Conservation (phyloP, 1,140 invertebrate genomes). For the Drosophila triauraria region DNA sequence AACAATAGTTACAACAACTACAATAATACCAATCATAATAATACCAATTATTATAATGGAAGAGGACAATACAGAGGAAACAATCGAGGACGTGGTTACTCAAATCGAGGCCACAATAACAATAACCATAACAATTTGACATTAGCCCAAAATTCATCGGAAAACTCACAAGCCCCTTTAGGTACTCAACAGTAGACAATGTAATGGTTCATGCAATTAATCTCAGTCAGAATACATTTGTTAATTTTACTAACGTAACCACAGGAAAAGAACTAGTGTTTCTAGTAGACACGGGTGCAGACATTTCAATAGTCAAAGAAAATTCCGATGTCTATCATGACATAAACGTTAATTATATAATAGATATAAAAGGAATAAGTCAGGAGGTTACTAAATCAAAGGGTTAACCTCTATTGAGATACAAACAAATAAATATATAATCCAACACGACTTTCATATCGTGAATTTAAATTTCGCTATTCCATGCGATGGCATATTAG, state of each 20-base stretch:
- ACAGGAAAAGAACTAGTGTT: background rate
- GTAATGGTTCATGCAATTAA: too few relatives aligned
- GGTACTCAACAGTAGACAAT: background rate
- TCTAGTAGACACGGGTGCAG: too few relatives aligned
- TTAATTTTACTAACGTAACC: too few relatives aligned
- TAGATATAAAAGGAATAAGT: too few relatives aligned
- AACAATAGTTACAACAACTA: conserved; percentile 3
- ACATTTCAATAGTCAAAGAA: conserved; percentile 3
- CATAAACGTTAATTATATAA: conserved; percentile 11
- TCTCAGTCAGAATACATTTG: too few relatives aligned
- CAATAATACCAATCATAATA: background rate
- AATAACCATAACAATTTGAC: background rate
- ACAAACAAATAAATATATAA: too few relatives aligned
- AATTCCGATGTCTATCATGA: conserved; percentile 17
- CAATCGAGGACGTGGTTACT: background rate
- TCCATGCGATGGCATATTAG: conserved; percentile 16
- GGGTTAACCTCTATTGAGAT: too few relatives aligned
- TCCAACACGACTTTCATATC: too few relatives aligned
- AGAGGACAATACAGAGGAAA: conserved; percentile 5
- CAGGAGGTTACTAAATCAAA: too few relatives aligned
- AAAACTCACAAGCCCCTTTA: conserved; percentile 7
- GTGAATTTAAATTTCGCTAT: conserved; percentile 14
- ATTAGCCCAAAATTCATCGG: background rate
- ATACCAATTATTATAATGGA: background rate
- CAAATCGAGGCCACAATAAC: background rate